phyloP scores from a whole-genome alignment of 1,140 invertebrate species.

The Drosophila cardini region DNA sequence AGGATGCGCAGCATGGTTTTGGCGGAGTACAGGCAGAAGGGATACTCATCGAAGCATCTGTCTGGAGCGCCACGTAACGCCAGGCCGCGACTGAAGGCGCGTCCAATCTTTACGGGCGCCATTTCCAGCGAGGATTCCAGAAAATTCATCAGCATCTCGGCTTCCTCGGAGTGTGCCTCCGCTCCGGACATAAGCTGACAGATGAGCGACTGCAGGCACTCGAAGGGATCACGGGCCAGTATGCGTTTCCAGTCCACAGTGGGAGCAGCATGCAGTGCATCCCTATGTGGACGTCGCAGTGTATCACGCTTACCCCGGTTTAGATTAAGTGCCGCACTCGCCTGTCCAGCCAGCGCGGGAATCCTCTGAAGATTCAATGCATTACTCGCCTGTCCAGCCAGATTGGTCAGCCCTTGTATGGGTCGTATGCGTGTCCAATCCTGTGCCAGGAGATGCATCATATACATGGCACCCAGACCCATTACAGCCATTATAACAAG shows the following conservation, averaged over 20 bases:
- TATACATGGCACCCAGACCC: constrained; percentile 85
- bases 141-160: constrained; percentile 71
- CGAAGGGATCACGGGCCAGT: constrained; percentile 78
- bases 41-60: constrained; percentile 77
- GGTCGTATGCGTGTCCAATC: constrained; percentile 85
- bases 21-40: constrained; percentile 81
- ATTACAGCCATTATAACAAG: constrained; percentile 81
- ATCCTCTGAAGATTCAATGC: constrained; percentile 40
- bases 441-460: constrained; percentile 85
- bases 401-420: constrained; percentile 60
- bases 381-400: constrained; percentile 43
- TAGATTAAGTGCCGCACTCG: constrained; percentile 50
- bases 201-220: constrained; percentile 79
- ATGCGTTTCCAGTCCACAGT: constrained; percentile 81
- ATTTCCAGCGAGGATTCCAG: constrained; percentile 69
- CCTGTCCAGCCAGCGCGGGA: constrained; percentile 48
- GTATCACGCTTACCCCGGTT: constrained; percentile 57
- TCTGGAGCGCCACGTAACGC: constrained; percentile 60
- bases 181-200: constrained; percentile 82
- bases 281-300: constrained; percentile 28
- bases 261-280: constrained; percentile 6
- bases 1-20: constrained; percentile 80
- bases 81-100: constrained; percentile 75
- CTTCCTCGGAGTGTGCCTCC: constrained; percentile 67
- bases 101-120: constrained; percentile 70